phyloP scores from a whole-genome alignment of 2,113 vertebrate genomes.

The Hystrix cristata region DNA sequence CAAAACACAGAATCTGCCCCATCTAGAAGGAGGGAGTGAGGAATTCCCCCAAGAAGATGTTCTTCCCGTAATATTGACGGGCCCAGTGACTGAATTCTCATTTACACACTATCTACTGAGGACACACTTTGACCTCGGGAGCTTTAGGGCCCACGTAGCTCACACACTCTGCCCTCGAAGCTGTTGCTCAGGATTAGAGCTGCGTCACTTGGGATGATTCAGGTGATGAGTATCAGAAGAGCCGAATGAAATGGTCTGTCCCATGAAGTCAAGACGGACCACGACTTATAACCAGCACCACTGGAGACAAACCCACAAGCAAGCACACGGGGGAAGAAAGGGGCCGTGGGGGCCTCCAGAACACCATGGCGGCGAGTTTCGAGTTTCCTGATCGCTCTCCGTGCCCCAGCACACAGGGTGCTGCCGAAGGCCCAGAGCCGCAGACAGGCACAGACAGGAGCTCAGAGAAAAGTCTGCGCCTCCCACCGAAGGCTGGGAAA shows the following conservation, averaged over 20 bases:
- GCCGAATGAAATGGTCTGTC: not conserved
- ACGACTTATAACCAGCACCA: not conserved
- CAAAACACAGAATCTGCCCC: not conserved
- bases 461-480: not conserved
- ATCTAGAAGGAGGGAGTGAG: not conserved
- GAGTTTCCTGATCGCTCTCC: not conserved
- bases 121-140: not conserved
- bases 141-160: not conserved
- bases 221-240: not conserved
- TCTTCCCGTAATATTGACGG: not conserved
- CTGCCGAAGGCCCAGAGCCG: not conserved
- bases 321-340: not conserved
- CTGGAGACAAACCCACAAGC: not conserved
- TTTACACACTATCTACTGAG: not conserved
- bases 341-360: not conserved
- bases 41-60: not conserved
- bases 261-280: not conserved
- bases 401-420: not conserved
- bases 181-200: not conserved
- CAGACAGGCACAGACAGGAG: not conserved
- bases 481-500: not conserved
- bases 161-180: not conserved
- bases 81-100: not conserved
- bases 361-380: not conserved
- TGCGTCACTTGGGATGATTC: not conserved